phyloP scores from a whole-genome alignment of 2,888 invertebrate genomes.

The Oasisia sp. region DNA sequence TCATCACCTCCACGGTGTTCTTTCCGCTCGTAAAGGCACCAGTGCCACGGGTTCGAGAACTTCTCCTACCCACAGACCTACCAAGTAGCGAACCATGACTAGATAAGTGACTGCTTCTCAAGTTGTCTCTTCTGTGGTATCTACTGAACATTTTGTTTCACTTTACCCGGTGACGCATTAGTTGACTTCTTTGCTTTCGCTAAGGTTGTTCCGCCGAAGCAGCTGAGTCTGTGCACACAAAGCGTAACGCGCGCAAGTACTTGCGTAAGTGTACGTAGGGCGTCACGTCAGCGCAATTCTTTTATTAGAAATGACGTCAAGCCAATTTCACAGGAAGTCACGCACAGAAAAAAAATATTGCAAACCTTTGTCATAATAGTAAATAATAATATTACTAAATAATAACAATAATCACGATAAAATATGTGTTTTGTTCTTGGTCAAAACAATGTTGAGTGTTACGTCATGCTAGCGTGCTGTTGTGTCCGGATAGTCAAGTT shows the following conservation, averaged over 20 bases:
- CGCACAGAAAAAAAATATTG: background rate
- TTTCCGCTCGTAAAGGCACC: background rate
- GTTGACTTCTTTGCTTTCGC: background rate
- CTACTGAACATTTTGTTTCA: background rate
- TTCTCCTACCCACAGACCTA: background rate
- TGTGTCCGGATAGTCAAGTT: too few species aligned
- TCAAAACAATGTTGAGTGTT: too few species aligned
- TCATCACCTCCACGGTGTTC: background rate
- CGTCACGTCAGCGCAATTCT: background rate
- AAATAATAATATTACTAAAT: too few species aligned
- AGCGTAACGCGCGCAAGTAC: background rate
- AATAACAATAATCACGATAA: too few species aligned
- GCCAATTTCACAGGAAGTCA: background rate
- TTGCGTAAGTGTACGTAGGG: background rate
- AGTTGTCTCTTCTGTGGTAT: background rate
- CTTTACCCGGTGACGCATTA: background rate
- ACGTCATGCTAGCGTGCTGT: too few species aligned
- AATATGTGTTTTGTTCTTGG: too few species aligned
- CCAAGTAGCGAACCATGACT: background rate
- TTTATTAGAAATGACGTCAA: background rate
- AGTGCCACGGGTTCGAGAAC: background rate
- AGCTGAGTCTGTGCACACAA: background rate
- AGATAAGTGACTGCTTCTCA: too few species aligned
- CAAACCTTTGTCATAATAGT: too few species aligned
- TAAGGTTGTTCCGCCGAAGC: background rate